Conservation (phyloP, 1,140 invertebrate species). For the Platorchestia sp. region DNA sequence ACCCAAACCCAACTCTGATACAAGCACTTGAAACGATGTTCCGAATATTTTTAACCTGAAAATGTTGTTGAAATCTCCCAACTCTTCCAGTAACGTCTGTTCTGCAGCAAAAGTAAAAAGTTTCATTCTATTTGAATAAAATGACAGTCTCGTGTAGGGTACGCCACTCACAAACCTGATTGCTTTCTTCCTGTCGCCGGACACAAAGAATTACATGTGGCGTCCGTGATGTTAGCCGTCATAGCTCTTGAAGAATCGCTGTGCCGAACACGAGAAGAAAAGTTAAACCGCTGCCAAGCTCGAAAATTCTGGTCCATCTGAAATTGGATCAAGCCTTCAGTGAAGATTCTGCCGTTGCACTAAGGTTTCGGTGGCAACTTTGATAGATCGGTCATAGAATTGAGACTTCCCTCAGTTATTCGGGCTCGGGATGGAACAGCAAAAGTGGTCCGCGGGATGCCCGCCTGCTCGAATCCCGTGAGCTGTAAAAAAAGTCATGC, state of each 20-base stretch:
- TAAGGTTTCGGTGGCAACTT: conserved; percentile 48
- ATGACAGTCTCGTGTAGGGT: neutral
- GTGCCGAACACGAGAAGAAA: neutral
- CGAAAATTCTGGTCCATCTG: conserved; percentile 48
- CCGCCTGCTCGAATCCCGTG: neutral
- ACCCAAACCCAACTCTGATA: neutral
- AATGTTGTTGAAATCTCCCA: neutral
- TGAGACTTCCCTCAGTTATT: conserved; percentile 7
- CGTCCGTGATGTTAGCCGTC: neutral
- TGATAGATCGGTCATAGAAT: conserved; percentile 38
- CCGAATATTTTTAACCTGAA: neutral
- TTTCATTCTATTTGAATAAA: neutral
- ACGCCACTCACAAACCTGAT: neutral
- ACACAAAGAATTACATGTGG: neutral
- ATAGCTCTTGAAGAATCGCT: neutral
- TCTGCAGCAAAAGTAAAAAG: neutral
- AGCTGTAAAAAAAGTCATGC: neutral
- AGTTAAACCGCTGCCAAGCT: conserved; percentile 33
- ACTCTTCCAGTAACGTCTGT: neutral
- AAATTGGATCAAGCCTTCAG: conserved; percentile 36
- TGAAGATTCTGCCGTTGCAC: neutral
- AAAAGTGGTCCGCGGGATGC: conserved; percentile 6
- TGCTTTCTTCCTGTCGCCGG: neutral
- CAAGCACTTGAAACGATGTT: neutral
- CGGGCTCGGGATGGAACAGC: neutral